Evolutionary conservation across 2,888 invertebrate species (phyloP), one percentile per base, ranked within the genome.

Genomic region (Tachina fera): DNA sequence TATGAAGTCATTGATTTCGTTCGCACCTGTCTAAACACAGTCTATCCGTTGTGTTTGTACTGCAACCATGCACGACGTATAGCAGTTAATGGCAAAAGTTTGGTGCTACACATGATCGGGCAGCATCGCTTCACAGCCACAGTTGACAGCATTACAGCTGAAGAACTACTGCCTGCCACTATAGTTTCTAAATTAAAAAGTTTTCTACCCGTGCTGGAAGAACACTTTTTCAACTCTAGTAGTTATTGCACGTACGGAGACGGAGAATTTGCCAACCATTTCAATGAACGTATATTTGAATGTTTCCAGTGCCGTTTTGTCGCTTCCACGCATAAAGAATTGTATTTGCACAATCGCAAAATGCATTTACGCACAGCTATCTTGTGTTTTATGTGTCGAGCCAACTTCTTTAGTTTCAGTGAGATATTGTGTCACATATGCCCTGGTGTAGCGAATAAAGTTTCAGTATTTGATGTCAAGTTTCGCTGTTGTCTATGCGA

Each of bases 1-100:
- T 95, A 96, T 91, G 95, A 95, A 82, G 93, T 96, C 60, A 94
- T 96, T 89, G 94, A 95, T 84, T 93, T 97, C 84, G 91, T 97
- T 47, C 96, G 96, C 90, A 95, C 95, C 87, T 97, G 97, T 92
- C 93, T 97, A 71, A 93, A 94, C 87, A 94, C 95, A 14, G 96
- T 96, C 0, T 94, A 95, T 89, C 93, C 94, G 9, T 94, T 94
- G 84, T 97, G 97, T 91, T 95, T 97, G 78, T 97, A 97, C 91
- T 97, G 97, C 90, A 97, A 97, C 90, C 97, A 97, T 93, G 97
- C 96, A 0, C 94, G 96, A 22, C 96, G 96, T 89, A 97, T 97
- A 88, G 96, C 97, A 13, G 97, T 97, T 0, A 96, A 97, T 92
- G 97, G 96, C 71, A 95, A 96, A 91, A 96, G 97, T 89, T 93